phyloP scores from a whole-genome alignment of 2,888 invertebrate species.

The Caenorhabditis virilis region DNA sequence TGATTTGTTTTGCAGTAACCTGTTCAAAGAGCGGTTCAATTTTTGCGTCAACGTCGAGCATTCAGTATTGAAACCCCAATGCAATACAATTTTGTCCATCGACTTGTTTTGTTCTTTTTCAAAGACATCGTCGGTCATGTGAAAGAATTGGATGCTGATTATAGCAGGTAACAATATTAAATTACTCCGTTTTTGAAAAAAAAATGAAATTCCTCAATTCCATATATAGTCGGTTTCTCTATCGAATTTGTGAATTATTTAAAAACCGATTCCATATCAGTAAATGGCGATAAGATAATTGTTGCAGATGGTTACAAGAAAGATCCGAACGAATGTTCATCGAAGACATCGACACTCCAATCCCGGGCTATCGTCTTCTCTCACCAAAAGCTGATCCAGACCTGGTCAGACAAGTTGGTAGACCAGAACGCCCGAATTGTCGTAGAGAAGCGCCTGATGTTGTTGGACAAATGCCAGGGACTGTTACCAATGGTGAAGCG shows the following conservation, averaged over 20 bases:
- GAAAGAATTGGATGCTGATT: slow-evolving; percentile 55
- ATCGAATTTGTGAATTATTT: too few species aligned
- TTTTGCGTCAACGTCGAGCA: slow-evolving; percentile 57
- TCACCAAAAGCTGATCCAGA: slow-evolving; percentile 71
- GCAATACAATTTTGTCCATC: slow-evolving; percentile 54
- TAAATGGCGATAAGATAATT: too few species aligned
- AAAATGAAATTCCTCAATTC: not conserved
- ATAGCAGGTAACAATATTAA: slow-evolving; percentile 43
- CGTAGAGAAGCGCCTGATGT: slow-evolving; percentile 62
- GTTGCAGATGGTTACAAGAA: slow-evolving; percentile 59
- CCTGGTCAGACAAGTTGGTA: slow-evolving; percentile 54
- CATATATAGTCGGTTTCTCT: too few species aligned
- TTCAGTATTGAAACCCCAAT: slow-evolving; percentile 66
- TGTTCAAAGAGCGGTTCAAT: slow-evolving; percentile 63
- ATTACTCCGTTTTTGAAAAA: not conserved
- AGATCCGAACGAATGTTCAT: slow-evolving; percentile 61
- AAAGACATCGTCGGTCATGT: slow-evolving; percentile 45
- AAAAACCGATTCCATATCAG: too few species aligned
- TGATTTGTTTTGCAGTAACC: slow-evolving; percentile 48
- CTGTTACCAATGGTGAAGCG: slow-evolving; percentile 11
- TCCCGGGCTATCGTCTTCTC: slow-evolving; percentile 74
- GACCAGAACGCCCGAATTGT: slow-evolving; percentile 43
- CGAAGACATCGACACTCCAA: slow-evolving; percentile 50
- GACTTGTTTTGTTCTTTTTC: slow-evolving; percentile 59
- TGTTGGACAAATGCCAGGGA: slow-evolving; percentile 61